These are phyloP conservation scores for Hyphantria cunea DNA, from an alignment of 1,140 invertebrate genomes.

Conservation along the genomic window DNA sequence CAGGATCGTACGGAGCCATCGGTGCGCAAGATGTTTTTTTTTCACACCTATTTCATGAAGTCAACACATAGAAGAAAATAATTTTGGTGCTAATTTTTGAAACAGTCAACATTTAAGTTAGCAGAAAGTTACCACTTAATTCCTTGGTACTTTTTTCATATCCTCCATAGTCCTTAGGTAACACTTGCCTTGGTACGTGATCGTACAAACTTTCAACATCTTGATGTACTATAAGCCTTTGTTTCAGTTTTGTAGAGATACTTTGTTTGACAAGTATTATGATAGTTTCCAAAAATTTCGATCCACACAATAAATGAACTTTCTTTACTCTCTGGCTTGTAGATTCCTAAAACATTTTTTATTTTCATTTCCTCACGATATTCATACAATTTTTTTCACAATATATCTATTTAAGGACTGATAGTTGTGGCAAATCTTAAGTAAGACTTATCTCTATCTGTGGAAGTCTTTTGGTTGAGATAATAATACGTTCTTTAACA, in stretches of 20 bases:
- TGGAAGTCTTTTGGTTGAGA: too few species aligned
- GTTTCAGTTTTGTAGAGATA: constrained; percentile 67
- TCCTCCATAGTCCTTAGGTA: constrained; percentile 77
- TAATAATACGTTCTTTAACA: too few species aligned
- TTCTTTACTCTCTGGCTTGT: constrained; percentile 17
- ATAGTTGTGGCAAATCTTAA: too few species aligned
- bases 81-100: background rate
- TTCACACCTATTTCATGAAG: too few species aligned
- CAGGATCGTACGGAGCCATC: too few species aligned
- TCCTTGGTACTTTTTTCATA: constrained; percentile 40
- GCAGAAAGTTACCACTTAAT: constrained; percentile 40
- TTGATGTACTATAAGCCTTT: constrained; percentile 61
- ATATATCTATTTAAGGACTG: too few species aligned
- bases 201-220: constrained; percentile 65
- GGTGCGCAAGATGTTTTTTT: too few species aligned
- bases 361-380: too few species aligned
- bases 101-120: background rate
- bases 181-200: constrained; percentile 62
- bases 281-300: constrained; percentile 33
- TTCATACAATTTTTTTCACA: too few species aligned
- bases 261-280: constrained; percentile 58
- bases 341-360: constrained; percentile 17
- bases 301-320: constrained; percentile 30
- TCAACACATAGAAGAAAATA: too few species aligned
- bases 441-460: too few species aligned